phyloP scores from a whole-genome alignment of 2,113 vertebrate species.

The Heterocephalus glaber region DNA sequence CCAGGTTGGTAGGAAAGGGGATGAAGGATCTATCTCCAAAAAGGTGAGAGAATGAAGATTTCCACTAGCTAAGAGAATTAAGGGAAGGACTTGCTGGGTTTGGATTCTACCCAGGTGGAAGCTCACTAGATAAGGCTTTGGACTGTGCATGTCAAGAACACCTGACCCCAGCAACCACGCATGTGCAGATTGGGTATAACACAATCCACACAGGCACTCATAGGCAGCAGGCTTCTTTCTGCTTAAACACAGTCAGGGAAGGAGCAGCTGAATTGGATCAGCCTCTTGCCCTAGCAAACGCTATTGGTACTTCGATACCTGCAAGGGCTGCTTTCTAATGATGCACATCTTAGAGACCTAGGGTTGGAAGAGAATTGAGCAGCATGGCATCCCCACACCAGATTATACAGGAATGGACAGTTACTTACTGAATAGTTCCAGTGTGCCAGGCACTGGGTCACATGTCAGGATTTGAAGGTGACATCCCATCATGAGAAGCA shows the following conservation, averaged over 20 bases:
- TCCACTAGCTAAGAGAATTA: not conserved
- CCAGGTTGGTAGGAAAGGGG: not conserved
- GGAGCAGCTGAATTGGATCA: conserved; percentile 62
- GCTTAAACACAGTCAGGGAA: conserved; percentile 80
- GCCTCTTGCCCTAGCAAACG: conserved; percentile 52
- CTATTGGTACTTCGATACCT: not conserved
- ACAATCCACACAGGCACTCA: conserved; percentile 74
- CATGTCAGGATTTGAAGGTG: not conserved
- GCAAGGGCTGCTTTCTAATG: not conserved
- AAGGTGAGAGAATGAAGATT: not conserved
- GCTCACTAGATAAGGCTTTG: not conserved
- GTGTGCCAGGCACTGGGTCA: not conserved
- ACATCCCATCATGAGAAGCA: not conserved
- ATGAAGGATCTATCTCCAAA: not conserved
- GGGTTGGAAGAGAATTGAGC: not conserved
- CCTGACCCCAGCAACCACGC: conserved; percentile 46
- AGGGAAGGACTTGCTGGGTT: not conserved
- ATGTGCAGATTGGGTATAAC: conserved; percentile 70
- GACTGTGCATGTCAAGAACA: conserved; percentile 62
- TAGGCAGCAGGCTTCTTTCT: conserved; percentile 79
- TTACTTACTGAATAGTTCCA: not conserved
- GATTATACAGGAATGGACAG: not conserved
- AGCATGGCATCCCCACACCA: not conserved
- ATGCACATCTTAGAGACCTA: not conserved
- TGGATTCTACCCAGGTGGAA: not conserved